Conservation (phyloP, 64 coral and sea anemone species). For the Exaiptasia diaphana region DNA sequence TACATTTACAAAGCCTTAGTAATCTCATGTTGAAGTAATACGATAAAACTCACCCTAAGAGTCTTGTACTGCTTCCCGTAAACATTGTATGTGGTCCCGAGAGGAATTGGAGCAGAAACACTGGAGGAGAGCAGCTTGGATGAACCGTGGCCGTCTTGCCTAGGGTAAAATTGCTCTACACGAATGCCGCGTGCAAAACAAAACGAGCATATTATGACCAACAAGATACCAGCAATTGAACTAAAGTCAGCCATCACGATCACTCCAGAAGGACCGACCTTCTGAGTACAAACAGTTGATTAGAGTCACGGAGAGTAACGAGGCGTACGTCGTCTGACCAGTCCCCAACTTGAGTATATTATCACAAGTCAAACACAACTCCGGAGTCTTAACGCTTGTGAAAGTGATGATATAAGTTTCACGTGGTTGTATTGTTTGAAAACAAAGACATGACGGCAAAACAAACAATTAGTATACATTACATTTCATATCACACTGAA, state of each 20-base stretch:
- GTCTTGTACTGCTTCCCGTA: not conserved
- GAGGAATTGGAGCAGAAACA: not conserved
- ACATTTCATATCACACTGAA: too few species aligned
- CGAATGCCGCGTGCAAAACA: not conserved
- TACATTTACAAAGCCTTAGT: too few species aligned
- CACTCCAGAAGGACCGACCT: too few species aligned
- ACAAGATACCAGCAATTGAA: too few species aligned
- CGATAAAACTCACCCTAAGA: not conserved
- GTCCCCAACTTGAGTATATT: too few species aligned
- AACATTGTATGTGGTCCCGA: not conserved
- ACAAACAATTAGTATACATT: slow-evolving; percentile 6
- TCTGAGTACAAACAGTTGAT: too few species aligned
- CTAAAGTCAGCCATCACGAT: too few species aligned
- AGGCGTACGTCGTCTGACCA: too few species aligned
- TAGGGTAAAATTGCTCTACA: not conserved
- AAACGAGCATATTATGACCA: too few species aligned
- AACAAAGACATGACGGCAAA: slow-evolving; percentile 16
- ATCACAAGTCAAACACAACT: too few species aligned
- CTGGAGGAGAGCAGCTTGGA: not conserved
- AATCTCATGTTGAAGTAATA: not conserved
- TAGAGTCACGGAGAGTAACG: too few species aligned
- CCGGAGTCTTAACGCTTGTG: not conserved
- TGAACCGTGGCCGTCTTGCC: not conserved
- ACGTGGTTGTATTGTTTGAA: slow-evolving; percentile 25
- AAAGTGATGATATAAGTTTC: slow-evolving; percentile 18